Evolutionary conservation across 2,797 vertebrate genomes (phyloP), one percentile per base, ranked within the genome.

Genomic region (Malacoctenus gilli): DNA sequence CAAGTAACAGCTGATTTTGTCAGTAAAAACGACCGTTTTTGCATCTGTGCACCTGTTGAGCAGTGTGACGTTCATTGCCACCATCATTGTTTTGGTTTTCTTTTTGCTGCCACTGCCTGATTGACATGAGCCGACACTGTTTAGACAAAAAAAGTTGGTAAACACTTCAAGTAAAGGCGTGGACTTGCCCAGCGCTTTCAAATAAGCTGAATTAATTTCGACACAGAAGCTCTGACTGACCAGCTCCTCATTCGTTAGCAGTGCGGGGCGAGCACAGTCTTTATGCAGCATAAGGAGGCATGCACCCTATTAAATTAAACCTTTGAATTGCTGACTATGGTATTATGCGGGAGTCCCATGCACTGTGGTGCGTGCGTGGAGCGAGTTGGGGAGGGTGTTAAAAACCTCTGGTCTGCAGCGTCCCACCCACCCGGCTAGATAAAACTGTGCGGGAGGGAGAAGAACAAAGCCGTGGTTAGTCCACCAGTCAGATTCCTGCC

Each of bases 381-480:
- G 23, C n/a, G n/a, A 20, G 34, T 42, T 44, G 13, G 28, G 38
- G 13, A 21, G 38, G 41, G 30, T 20, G 30, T 34, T 20, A 53
- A 36, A 49, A 20, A 59, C 54, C 37, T 18, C 28, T 59, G 52
- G 40, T 53, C 37, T 42, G 31, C 42, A 73, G 65, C 69, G 64
- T 59, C 39, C 37, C 64, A 25, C 35, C 58, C 28, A 40, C 31
- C 22, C 5, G n/a, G 20, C 47, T 43, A 42, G 41, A 64, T 67
- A 51, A 51, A 59, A 44, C 47, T 9, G 36, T 47, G 56, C 43
- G 72, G 61, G 20, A 50, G 25, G 28, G 44, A 50, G 42, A 68
- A 66, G 67, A 71, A 70, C 76, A 83, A 82, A 75, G 68, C 57
- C 64, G 23, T 22, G 34, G 49, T 68, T 63, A 80, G 52, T 82